Evolutionary conservation across 53 echinoderm and acorn worm genomes (phyloP).

Genomic region (Hippasteria phrygiana): DNA sequence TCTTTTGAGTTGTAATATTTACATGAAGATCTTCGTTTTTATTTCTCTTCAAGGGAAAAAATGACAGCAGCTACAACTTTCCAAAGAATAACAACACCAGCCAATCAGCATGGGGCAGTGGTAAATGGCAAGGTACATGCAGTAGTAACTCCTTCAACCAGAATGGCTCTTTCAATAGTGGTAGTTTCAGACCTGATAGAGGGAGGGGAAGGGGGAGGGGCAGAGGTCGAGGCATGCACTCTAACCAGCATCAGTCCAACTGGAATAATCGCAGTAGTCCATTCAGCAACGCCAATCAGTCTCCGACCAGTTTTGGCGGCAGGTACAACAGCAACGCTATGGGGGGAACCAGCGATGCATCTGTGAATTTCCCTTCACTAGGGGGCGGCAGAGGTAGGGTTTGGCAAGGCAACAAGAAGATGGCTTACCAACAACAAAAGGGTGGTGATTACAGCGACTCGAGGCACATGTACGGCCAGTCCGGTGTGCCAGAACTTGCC

Average conservation of each 20-base stretch:
- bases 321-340: not conserved
- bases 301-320: not conserved
- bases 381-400: no score
- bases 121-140: not conserved
- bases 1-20: not conserved
- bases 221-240: not conserved
- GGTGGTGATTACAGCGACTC: no score
- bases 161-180: not conserved
- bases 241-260: not conserved
- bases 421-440: no score
- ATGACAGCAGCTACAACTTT: not conserved
- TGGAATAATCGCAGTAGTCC: not conserved
- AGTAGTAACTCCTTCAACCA: not conserved
- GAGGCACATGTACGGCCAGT: no score
- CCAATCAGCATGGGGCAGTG: not conserved
- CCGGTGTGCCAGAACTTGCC: no score
- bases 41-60: not conserved
- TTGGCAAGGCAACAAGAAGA: no score
- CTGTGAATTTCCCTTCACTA: no score
- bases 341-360: no score
- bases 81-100: not conserved
- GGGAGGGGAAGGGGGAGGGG: constrained; percentile 17
- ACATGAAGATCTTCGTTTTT: not conserved
- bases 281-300: not conserved
- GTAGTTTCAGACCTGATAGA: not conserved